A percentile compares a stretch with the other conserved stretches of the same genome.
Evolutionary conservation across 2,888 invertebrate genomes (phyloP).

Genomic region (Quadroppia sp.): DNA sequence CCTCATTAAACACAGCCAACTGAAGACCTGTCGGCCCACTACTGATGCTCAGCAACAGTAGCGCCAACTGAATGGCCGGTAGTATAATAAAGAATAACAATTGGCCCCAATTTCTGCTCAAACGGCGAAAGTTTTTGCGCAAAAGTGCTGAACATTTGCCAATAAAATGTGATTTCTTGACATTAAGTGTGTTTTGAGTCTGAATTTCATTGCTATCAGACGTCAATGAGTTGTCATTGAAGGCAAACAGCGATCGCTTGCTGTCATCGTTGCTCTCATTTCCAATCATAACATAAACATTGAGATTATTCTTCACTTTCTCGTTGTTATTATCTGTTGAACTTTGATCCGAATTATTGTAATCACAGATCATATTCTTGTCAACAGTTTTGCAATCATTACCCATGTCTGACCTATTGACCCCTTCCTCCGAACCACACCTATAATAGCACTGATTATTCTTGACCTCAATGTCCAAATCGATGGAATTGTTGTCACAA

Average conservation of each 20-base stretch:
- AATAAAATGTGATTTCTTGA: not conserved
- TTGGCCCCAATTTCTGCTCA: conserved; percentile 49
- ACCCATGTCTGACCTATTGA: too few species aligned
- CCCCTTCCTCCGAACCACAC: too few species aligned
- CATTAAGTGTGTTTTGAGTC: too few species aligned
- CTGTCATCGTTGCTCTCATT: not conserved
- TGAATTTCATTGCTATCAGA: not conserved
- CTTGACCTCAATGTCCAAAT: too few species aligned
- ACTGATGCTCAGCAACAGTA: not conserved
- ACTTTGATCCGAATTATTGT: not conserved
- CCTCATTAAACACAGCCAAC: not conserved
- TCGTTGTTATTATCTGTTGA: not conserved
- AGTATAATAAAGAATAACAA: not conserved
- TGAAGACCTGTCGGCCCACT: not conserved
- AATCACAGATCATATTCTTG: not conserved
- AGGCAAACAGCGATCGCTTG: too few species aligned
- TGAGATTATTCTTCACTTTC: not conserved
- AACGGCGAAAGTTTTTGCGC: conserved; percentile 51
- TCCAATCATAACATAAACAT: not conserved
- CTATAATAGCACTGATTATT: too few species aligned
- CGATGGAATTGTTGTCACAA: not conserved
- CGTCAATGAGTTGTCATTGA: not conserved
- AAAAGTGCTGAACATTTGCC: conserved; percentile 48
- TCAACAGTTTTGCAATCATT: not conserved
- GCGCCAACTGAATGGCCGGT: not conserved